Evolutionary conservation across 2,113 vertebrate genomes (phyloP).

Genomic region (Poecile atricapillus): DNA sequence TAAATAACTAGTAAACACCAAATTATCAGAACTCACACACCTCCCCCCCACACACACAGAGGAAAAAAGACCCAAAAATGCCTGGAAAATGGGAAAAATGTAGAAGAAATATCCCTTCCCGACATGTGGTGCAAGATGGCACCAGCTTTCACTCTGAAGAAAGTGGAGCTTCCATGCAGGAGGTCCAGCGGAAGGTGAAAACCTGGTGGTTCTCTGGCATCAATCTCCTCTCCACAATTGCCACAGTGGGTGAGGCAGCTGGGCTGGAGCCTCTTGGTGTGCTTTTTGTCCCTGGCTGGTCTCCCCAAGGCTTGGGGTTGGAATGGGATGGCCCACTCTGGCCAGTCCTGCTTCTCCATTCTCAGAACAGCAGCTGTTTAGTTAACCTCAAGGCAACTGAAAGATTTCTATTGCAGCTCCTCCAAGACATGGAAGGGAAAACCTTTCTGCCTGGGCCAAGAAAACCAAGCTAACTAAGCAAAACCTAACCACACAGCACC

Average conservation of each 20-base stretch:
- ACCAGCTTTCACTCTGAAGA: neutral
- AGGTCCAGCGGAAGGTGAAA: fast-evolving
- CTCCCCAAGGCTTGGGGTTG: neutral
- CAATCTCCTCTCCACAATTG: neutral
- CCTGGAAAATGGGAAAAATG: neutral
- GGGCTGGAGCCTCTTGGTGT: neutral
- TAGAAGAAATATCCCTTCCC: neutral
- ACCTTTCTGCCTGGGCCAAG: neutral
- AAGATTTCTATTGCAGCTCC: neutral
- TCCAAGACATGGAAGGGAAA: neutral
- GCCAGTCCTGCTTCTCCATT: fast-evolving
- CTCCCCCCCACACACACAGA: no score
- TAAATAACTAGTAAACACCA: neutral
- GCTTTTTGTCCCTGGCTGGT: neutral
- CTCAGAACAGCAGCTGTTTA: neutral
- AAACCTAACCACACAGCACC: neutral
- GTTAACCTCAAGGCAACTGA: neutral
- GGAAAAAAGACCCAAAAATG: neutral
- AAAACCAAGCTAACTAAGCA: neutral
- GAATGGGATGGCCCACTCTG: fast-evolving
- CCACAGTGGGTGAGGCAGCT: neutral
- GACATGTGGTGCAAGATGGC: neutral
- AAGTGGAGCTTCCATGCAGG: neutral
- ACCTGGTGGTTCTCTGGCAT: neutral
- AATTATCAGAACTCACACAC: neutral